Evolutionary conservation across 2,797 vertebrate genomes (phyloP), one percentile per base, ranked within the genome.

Genomic region (Poliocrania exsul): DNA sequence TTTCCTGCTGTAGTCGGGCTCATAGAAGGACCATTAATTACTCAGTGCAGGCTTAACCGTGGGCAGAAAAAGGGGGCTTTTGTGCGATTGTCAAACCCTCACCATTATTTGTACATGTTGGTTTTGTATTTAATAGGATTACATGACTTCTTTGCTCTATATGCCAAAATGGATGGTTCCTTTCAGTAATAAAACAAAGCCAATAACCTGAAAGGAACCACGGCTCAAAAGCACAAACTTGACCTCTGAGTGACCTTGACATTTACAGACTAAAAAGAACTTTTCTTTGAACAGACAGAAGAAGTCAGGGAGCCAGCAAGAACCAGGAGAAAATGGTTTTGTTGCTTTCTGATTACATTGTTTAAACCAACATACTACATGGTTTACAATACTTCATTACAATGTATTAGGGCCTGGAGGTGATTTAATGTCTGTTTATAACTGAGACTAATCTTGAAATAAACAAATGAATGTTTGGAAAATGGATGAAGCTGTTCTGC

Each of bases 351-450:
- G 97, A 97, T 96, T 96, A 95, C 96, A 97, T 97, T 98, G 97
- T 98, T 97, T 98, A 98, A 98, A 97, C 93, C 96, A 97, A 88
- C 96, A 96, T 97, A 89, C 95, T 96, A 94, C 93, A 96, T 95
- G 94, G 97, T 98, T 98, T 98, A 98, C 97, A 97, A 97, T 97
- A 97, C 95, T 97, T 98, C 97, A 96, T 94, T 95, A 94, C 95
- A 97, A 95, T 81, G 92, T 97, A 97, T 97, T 97, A 97, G 93
- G 91, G 95, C 94, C 82, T 94, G 94, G 96, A 95, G 90, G 93
- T 95, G 95, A 96, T 96, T 97, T 97, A 97, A 93, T 91, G 94
- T 97, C 97, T 98, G 96, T 97, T 97, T 97, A 97, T 96, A 97
- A 94, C 80, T 72, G 94, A 80, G 80, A 96, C 96, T 96, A 96